Percentiles rank a stretch among this genome's conserved stretches.
These are phyloP conservation scores for Nyctereutes procyonoides DNA, from an alignment of 2,113 vertebrate species.

Conservation along the genomic window DNA sequence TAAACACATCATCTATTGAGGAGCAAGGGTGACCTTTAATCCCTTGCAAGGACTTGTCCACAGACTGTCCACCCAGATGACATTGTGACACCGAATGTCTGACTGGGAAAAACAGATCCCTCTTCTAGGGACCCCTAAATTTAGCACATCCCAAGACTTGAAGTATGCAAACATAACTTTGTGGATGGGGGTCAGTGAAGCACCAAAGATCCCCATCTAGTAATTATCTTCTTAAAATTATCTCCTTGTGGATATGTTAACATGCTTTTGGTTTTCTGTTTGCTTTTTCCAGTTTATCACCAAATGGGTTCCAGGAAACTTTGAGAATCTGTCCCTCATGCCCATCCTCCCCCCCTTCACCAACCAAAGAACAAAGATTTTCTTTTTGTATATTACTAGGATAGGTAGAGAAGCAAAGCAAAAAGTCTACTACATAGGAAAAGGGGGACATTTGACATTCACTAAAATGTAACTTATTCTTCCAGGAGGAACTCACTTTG, in stretches of 20 bases:
- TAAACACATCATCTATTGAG: accelerated
- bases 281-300: neutral
- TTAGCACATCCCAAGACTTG: neutral
- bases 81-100: neutral
- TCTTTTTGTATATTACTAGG: neutral
- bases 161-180: neutral
- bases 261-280: neutral
- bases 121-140: neutral
- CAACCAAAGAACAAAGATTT: neutral
- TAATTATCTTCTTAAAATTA: slow-evolving; percentile 35
- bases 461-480: neutral
- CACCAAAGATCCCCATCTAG: neutral
- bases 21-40: neutral
- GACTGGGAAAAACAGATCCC: neutral
- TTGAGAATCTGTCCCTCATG: neutral
- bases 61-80: accelerated
- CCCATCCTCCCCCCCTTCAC: neutral
- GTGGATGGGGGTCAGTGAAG: neutral
- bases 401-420: neutral
- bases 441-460: neutral
- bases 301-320: neutral
- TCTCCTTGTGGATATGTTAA: neutral
- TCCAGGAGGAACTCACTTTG: neutral
- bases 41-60: neutral
- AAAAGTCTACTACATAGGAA: neutral